A percentile compares a stretch with the other conserved stretches of the same genome.
phyloP scores from a whole-genome alignment of 2,113 vertebrate species.

The Ancistrus triradiatus region DNA sequence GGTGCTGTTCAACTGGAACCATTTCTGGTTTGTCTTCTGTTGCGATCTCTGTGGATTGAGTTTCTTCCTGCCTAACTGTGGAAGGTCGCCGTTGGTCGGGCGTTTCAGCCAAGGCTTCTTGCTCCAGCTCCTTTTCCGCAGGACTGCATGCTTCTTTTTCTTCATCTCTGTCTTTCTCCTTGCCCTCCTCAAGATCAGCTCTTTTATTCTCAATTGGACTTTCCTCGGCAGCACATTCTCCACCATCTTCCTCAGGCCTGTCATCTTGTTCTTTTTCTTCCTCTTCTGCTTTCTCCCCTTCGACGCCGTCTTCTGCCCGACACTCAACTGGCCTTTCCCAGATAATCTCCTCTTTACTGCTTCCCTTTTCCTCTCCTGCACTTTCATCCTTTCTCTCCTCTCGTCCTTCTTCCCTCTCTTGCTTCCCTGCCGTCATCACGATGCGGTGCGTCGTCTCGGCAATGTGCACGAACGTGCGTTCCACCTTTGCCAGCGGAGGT shows the following conservation, averaged over 20 bases:
- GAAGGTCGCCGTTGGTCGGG: slow-evolving; percentile 46
- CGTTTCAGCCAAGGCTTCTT: slow-evolving; percentile 51
- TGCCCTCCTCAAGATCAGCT: neutral
- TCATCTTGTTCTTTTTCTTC: neutral
- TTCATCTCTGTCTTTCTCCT: neutral
- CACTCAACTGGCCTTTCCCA: neutral
- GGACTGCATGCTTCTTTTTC: slow-evolving; percentile 10
- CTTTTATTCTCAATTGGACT: neutral
- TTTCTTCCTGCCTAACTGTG: slow-evolving; percentile 46
- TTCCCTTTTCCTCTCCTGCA: slow-evolving; percentile 25
- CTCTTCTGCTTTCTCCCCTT: neutral
- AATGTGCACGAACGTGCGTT: slow-evolving; percentile 84
- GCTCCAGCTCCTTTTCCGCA: slow-evolving; percentile 41
- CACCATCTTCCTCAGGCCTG: neutral
- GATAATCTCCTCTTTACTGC: slow-evolving; percentile 13
- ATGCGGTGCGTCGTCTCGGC: slow-evolving; percentile 83
- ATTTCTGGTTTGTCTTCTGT: slow-evolving; percentile 2
- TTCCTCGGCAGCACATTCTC: neutral
- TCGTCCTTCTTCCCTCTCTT: slow-evolving; percentile 13
- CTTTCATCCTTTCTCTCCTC: slow-evolving; percentile 24
- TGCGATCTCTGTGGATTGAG: slow-evolving; percentile 39
- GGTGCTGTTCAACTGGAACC: neutral
- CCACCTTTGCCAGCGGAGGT: slow-evolving; percentile 85
- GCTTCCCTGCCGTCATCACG: slow-evolving; percentile 70
- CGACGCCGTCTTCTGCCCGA: neutral